Evolutionary conservation across 1,140 invertebrate genomes (phyloP), one percentile per base, ranked within the genome.

Genomic region (Hesperophylax magnus): DNA sequence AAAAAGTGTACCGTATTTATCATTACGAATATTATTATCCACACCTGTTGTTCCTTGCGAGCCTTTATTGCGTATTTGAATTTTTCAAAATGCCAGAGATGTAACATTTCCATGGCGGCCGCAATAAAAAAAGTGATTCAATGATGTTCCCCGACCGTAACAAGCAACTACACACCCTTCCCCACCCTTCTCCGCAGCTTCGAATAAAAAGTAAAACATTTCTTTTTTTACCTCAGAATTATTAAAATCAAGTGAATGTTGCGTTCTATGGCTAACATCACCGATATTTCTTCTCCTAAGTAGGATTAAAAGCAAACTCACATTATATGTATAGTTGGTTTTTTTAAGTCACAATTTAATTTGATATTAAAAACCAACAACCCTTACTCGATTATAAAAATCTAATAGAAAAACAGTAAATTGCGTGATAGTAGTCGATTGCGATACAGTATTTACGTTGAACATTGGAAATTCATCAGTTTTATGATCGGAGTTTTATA

Each of bases 71-170:
- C 77, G 63, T 69, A 79, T 81, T 84, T 82, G 76, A 84, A 82
- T 84, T 80, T 82, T 84, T 84, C 61, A 77, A 77, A 81, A 77
- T 60, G 60, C 67, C 74, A 24, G 74, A 77, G 65, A 77, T 77
- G 61, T 77, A 77, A 81, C 24, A 81, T 77, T 67, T 81, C 72
- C 69, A 52, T 27, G 61, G 72, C 54, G 78, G 78, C 56, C 60
- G 61, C 78, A 84, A 81, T 84, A 84, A 84, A 84, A 76, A 84
- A 84, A 77, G 83, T 74, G 83, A 82, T 84, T 82, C 80, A 65
- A 84, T 81, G 80, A 77, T 80, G 80, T 76, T 82, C 71, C 58
- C 58, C 65, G 53, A 69, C 83, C 83, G 78, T 84, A 84, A 84
- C 83, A 84, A 82, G 77, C 75, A 76, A 77, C 80, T 81, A 81